phyloP scores from a whole-genome alignment of 2,113 vertebrate species.

The Vombatus ursinus region DNA sequence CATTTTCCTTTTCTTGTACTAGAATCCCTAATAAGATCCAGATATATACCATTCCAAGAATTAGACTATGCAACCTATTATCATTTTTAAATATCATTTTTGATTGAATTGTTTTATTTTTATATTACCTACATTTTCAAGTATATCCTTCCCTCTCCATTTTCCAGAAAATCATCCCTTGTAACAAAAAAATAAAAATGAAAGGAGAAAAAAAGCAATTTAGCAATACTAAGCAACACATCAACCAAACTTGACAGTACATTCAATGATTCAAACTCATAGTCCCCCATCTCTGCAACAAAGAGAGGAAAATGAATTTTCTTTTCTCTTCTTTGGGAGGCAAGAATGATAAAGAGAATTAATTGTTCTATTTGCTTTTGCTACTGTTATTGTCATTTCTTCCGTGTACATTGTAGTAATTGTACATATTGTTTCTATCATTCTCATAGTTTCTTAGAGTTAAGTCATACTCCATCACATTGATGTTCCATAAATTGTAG shows the following conservation, averaged over 20 bases:
- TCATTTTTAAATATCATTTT: not conserved
- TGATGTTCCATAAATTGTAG: not conserved
- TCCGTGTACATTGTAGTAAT: not conserved
- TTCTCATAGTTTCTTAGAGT: not conserved
- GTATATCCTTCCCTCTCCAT: not conserved
- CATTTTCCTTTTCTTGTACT: not conserved
- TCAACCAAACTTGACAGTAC: not conserved
- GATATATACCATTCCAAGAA: not conserved
- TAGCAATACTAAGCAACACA: not conserved
- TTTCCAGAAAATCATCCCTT: not conserved
- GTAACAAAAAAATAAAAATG: not conserved
- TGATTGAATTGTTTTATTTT: not conserved
- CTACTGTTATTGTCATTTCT: not conserved
- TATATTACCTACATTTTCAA: not conserved
- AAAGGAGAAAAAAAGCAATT: not conserved
- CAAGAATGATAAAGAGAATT: not conserved
- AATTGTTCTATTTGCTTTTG: not conserved
- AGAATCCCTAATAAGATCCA: not conserved
- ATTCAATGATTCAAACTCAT: not conserved
- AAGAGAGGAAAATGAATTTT: not conserved
- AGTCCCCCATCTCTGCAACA: not conserved
- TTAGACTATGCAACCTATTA: too few relatives aligned
- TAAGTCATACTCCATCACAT: not conserved
- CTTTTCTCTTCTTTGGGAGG: not conserved
- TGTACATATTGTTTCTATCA: not conserved